These are phyloP conservation scores for Yponomeuta sedellus DNA, from an alignment of 2,888 invertebrate species.

Conservation along the genomic window DNA sequence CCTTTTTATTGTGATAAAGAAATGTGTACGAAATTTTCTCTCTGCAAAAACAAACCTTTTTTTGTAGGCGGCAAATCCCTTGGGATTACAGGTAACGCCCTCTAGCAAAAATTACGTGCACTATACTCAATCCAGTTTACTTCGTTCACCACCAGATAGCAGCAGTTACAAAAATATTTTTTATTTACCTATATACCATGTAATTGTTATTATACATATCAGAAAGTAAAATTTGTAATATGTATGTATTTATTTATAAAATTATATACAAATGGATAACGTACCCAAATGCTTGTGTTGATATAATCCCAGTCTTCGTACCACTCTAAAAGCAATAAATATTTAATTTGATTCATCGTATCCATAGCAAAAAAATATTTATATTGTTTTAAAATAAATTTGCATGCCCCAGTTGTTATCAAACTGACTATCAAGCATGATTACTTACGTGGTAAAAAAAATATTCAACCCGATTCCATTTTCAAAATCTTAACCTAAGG, in stretches of 20 bases:
- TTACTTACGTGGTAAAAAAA: background rate
- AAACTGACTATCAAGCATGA: background rate
- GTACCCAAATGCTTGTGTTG: conserved; percentile 61
- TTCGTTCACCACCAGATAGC: background rate
- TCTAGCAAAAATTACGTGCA: background rate
- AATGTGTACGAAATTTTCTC: no score
- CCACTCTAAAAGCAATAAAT: conserved; percentile 54
- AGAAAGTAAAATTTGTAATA: background rate
- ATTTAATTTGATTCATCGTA: conserved; percentile 37
- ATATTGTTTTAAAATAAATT: background rate
- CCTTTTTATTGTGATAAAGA: background rate
- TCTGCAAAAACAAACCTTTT: no score
- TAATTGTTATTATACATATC: no score
- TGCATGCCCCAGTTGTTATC: background rate
- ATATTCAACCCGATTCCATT: background rate
- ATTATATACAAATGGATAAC: conserved; percentile 22
- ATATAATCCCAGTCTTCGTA: conserved; percentile 59
- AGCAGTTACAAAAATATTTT: background rate
- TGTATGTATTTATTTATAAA: background rate
- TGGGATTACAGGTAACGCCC: background rate
- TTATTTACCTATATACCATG: background rate
- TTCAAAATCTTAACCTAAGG: background rate
- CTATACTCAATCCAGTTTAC: background rate
- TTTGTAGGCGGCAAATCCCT: no score
- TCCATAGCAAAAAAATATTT: conserved; percentile 7